Percentiles rank a stretch among this genome's conserved stretches.
Conservation (phyloP, 2,113 vertebrate species). For the Gymnorhina tibicen region DNA sequence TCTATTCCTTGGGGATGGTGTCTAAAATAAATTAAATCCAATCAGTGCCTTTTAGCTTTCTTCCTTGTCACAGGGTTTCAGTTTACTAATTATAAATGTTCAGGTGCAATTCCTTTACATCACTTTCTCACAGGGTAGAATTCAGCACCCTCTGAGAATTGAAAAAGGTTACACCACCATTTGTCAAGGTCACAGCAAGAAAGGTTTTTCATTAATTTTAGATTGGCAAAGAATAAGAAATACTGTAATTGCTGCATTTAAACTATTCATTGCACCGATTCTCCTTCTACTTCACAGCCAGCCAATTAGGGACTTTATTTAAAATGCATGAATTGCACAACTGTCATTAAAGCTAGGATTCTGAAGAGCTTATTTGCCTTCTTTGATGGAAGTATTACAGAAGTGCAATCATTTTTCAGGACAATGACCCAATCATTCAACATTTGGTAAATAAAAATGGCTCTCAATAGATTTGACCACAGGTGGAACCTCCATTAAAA, state of each 20-base stretch:
- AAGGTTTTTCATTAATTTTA: slow-evolving; percentile 58
- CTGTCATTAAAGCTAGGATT: slow-evolving; percentile 3
- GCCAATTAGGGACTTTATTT: slow-evolving; percentile 27
- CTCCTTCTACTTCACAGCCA: neutral
- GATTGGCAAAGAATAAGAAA: slow-evolving; percentile 47
- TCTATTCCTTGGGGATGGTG: neutral
- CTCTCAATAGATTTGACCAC: neutral
- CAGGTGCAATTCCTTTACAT: slow-evolving; percentile 42
- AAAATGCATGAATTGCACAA: slow-evolving; percentile 25
- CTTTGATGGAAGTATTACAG: neutral
- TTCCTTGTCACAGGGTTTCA: slow-evolving; percentile 37
- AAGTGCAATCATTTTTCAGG: neutral
- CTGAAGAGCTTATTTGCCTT: slow-evolving; percentile 17
- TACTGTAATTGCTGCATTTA: slow-evolving; percentile 39
- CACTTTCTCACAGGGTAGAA: neutral
- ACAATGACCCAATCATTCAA: neutral
- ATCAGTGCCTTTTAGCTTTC: slow-evolving; percentile 43
- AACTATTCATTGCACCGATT: neutral
- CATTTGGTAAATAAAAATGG: slow-evolving; percentile 25
- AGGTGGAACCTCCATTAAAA: neutral
- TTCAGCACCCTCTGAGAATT: slow-evolving; percentile 21
- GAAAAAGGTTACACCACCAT: slow-evolving; percentile 29
- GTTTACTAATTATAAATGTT: slow-evolving; percentile 57
- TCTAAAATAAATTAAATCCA: slow-evolving; percentile 42
- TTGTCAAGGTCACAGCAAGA: slow-evolving; percentile 58